Base-by-base conservation (phyloP, 2,888 invertebrate species). In the Tetrapedia diversipes region DNA sequence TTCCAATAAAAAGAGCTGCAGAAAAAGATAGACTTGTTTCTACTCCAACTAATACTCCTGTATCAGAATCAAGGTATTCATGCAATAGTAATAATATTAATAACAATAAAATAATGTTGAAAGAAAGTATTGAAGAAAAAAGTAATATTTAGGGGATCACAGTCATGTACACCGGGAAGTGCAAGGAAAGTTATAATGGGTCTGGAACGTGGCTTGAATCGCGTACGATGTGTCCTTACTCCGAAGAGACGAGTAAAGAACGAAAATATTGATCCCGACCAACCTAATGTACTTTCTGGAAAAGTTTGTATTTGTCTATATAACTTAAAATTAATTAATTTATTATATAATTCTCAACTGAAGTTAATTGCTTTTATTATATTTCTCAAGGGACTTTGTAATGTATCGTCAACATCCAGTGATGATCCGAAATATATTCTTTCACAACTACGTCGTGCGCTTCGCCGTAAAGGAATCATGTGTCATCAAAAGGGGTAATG, bases 401-500 rank as follows among this genome's bases (percentile, higher is more conserved):
- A 96, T 89, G 95, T 96, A 57, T 95, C 95, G 7, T 94, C 95
- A 54, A 95, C 95, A 3, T 94, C 94, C 45, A 94, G 94, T 79
- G 93, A 92, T 54, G 94, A 94, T 90, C 94, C 96, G 4, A 94
- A 95, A 82, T 92, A 93, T 80, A 94, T 96, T 16, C 92, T 96
- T 60, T 92, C 92, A 34, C 93, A 94, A 87, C 91, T 96, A 53
- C 93, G 93, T 65, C 92, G 93, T 60, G 95, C 94, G 1, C 92
- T 96, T 72, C 92, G 93, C 53, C 93, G 92, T 81, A 95, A 94
- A 90, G 95, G 94, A 77, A 94, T 95, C 68, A 91, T 92, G 39
- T 95, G 94, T 89, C 93, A 93, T 83, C 93, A 95, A 84, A 94
- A 94, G 92, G 95, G 95, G 95, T 95, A 91, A 93, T 29, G 22